Base-by-base conservation (phyloP, 2,113 vertebrate genomes). In the Callipepla squamata region DNA sequence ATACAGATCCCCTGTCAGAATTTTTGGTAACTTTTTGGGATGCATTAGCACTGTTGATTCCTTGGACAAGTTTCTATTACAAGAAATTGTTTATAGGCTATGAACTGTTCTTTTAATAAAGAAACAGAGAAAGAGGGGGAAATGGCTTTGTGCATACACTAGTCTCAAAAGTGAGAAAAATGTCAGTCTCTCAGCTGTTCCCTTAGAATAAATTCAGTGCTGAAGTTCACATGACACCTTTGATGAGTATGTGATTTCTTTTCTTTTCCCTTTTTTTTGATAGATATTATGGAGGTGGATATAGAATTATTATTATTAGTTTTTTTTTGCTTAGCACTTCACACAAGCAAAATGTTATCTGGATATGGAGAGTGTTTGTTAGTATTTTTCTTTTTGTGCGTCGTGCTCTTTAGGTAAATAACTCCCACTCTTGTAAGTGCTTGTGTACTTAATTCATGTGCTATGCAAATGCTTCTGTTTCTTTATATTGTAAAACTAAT, bases 201-300 rank as follows among this genome's bases (percentile, higher is more conserved):
- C 47, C 34, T 57, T 45, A 67, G 36, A 59, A 91, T 22, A 88
- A 38, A 84, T 91, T 28, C 28, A 85, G 1, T 55, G 36, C 32
- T 95, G 62, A 87, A 36, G 50, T 85, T 93, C 38, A 36, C 61
- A 79, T 50, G 30, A 73, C 21, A 57, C 19, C 30, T 22, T 83
- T 63, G 40, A 76, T 44, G 80, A 30, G 59, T 90, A 74, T 86
- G 53, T 66, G 38, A 6, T 53, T 2, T 7, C 58, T 26, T 36
- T 12, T 22, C 40, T 13, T 5, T 47, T 5, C 34, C 34, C 34
- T 66, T 69, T 47, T 26, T 13, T 19, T 22, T 5, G 30, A 44
- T 61, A 72, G 47, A 72, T 23, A n/a, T 45, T 63, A 34, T 78
- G 14, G 58, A n/a, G 57, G 15, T 11, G 57, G 84, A 57, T 44